Base-by-base conservation (phyloP, 2,113 vertebrate genomes). In the Ursus arctos region DNA sequence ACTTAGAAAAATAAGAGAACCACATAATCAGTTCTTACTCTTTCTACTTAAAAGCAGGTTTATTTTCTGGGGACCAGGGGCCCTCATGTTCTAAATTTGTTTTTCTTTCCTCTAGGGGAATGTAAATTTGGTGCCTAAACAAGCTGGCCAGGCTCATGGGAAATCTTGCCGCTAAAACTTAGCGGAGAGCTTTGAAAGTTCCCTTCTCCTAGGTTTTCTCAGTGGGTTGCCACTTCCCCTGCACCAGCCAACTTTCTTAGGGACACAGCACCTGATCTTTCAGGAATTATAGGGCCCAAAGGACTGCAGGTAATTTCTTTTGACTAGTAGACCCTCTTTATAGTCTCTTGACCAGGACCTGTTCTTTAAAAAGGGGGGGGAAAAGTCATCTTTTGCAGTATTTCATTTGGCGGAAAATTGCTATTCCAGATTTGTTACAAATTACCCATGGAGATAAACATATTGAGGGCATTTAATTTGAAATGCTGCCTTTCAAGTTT, bases 351-450 rank as follows among this genome's bases (percentile, higher is more conserved):
- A 79, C 77, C 88, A 63, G 6, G 49, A 91, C 33, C 24, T 83
- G 36, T 90, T 91, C 71, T 31, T 77, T 15, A n/a, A 79, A 53
- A 83, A 36, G 43, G n/a, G 33, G 63, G 57, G 1, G 0, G 33
- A 71, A 49, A 80, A 95, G 72, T 81, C 18, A 92, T 55, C 43
- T 87, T 92, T 91, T 76, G 11, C 43, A 61, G 53, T 89, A 77
- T 97, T 97, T 97, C 77, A 80, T 77, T 98, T 97, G 94, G 28
- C 36, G 88, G 96, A 76, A 96, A 92, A 92, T 55, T 81, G 76
- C 26, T 93, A 67, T 95, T 96, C 81, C 76, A 89, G 84, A 63
- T 95, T 91, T 89, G 91, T 59, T 80, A 53, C 79, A 91, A 93
- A 95, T 82, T 86, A 69, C 61, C 65, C 88, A 59, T 74, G 36